Conservation (phyloP, 2,797 vertebrate genomes). For the Eurystomus glaucurus region DNA sequence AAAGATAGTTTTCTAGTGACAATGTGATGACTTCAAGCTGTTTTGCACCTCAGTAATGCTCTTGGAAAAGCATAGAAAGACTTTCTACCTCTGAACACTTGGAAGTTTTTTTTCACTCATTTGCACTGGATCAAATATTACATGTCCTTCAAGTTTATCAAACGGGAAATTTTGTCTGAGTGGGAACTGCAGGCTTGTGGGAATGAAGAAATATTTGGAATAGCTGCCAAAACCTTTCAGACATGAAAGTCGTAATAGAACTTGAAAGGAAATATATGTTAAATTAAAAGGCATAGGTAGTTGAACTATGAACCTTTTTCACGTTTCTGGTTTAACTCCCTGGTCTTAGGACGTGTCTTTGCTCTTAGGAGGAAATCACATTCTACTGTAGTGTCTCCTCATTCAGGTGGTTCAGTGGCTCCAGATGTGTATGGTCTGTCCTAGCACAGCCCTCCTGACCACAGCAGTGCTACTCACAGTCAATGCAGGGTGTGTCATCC, state of each 20-base stretch:
- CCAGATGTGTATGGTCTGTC: fast-evolving
- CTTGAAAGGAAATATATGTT: neutral
- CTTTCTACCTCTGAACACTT: neutral
- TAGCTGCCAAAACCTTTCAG: neutral
- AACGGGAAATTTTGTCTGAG: neutral
- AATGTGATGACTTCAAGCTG: constrained; percentile 34
- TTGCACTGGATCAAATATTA: neutral
- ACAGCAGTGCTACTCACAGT: neutral
- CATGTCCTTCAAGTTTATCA: neutral
- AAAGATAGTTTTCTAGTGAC: constrained; percentile 20
- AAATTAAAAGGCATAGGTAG: neutral
- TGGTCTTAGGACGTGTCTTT: neutral
- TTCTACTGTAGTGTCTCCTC: neutral
- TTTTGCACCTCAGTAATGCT: neutral
- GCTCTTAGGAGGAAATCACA: fast-evolving
- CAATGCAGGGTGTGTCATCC: fast-evolving
- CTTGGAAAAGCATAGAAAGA: neutral
- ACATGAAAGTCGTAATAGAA: neutral
- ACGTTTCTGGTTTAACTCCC: neutral
- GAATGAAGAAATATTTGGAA: neutral
- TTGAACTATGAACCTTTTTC: neutral
- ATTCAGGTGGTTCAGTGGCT: fast-evolving
- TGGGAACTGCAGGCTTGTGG: neutral
- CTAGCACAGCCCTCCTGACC: fast-evolving
- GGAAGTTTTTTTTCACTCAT: neutral